A percentile compares a stretch with the other conserved stretches of the same genome.
phyloP scores from a whole-genome alignment of 2,797 vertebrate species.

The Gadopsis marmoratus region DNA sequence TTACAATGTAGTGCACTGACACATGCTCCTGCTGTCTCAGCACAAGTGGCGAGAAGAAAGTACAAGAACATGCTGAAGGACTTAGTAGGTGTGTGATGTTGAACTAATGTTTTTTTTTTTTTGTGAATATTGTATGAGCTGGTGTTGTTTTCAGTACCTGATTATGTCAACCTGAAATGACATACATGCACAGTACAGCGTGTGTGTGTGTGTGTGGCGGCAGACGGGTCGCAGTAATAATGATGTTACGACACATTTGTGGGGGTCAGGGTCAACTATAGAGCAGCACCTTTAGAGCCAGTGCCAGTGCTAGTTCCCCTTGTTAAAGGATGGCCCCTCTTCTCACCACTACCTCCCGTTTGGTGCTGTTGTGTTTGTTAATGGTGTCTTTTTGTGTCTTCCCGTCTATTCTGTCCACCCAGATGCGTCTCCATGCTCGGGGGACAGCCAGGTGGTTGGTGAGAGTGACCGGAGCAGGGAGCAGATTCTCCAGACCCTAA shows the following conservation, averaged over 20 bases:
- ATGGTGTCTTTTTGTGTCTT: conserved; percentile 20
- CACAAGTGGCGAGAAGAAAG: conserved; percentile 70
- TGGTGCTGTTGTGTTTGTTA: conserved; percentile 1
- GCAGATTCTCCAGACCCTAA: conserved; percentile 94
- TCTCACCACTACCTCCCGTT: conserved; percentile 1
- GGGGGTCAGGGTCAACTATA: background rate
- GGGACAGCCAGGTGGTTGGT: conserved; percentile 85
- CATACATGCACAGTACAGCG: background rate
- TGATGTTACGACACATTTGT: background rate
- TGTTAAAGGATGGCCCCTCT: background rate
- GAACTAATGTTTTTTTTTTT: conserved; percentile 45
- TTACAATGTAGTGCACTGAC: conserved; percentile 69
- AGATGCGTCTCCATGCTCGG: conserved; percentile 85
- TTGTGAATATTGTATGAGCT: background rate
- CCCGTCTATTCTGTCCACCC: conserved; percentile 41
- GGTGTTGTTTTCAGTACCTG: conserved; percentile 22
- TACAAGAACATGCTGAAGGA: conserved; percentile 71
- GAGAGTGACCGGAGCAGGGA: conserved; percentile 91
- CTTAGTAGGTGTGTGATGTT: conserved; percentile 50
- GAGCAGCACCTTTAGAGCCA: background rate
- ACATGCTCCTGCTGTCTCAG: conserved; percentile 78
- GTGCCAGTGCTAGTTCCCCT: background rate
- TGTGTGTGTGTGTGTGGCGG: background rate
- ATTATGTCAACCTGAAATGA: conserved; percentile 32
- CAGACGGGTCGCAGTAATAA: background rate